Evolutionary conservation across 2,113 vertebrate genomes (phyloP).

Genomic region (Phrynocephalus versicolor): DNA sequence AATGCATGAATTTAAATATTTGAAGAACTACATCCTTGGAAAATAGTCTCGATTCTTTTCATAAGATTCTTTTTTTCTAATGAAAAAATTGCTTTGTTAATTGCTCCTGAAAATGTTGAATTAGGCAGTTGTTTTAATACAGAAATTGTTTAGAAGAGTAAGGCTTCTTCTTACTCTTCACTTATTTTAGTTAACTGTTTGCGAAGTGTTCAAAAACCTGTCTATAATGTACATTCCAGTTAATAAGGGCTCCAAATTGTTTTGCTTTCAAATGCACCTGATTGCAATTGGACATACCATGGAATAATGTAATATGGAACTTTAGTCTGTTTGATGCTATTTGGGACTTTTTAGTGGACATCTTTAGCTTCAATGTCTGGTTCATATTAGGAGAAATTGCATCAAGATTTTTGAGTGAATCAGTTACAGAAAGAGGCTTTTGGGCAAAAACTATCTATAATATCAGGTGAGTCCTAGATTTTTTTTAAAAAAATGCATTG

Average conservation of each 20-base stretch:
- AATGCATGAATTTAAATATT: background rate
- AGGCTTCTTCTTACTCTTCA: background rate
- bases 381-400: slow-evolving; percentile 66
- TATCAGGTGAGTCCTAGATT: background rate
- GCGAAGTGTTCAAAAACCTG: slow-evolving; percentile 24
- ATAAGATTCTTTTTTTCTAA: slow-evolving; percentile 17
- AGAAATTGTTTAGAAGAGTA: slow-evolving; percentile 40
- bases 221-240: background rate
- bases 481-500: background rate
- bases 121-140: slow-evolving; percentile 33
- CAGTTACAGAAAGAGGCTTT: background rate
- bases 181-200: background rate
- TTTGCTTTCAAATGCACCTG: background rate
- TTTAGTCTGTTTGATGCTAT: slow-evolving; percentile 47
- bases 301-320: slow-evolving; percentile 34
- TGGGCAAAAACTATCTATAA: background rate
- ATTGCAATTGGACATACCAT: background rate
- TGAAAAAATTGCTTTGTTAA: slow-evolving; percentile 12
- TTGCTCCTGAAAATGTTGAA: slow-evolving; percentile 26
- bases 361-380: slow-evolving; percentile 49
- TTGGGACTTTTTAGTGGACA: slow-evolving; percentile 42
- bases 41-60: background rate
- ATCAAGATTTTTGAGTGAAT: slow-evolving; percentile 24
- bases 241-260: background rate
- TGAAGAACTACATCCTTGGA: background rate